Evolutionary conservation across 2,888 invertebrate species (phyloP).

Genomic region (Allophyes oxyacanthae): DNA sequence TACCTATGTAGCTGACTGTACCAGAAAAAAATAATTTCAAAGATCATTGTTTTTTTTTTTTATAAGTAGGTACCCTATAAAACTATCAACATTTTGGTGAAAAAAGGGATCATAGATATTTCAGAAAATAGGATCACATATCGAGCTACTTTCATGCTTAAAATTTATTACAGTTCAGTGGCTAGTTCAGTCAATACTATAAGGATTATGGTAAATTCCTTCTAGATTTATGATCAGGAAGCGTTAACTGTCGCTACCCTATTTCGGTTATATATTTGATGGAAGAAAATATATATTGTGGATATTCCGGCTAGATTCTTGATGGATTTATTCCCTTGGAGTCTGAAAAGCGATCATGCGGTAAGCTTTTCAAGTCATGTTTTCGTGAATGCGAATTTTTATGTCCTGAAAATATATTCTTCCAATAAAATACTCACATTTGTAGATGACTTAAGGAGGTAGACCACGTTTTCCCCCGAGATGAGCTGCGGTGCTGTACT

Average conservation of each 20-base stretch:
- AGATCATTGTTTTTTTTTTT: too few relatives aligned
- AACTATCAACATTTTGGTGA: background rate
- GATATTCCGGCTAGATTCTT: background rate
- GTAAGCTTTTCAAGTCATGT: too few relatives aligned
- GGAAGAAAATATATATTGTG: background rate
- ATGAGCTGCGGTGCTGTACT: too few relatives aligned
- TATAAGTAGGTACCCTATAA: too few relatives aligned
- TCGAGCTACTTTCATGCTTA: slow-evolving; percentile 8
- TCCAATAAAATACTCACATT: too few relatives aligned
- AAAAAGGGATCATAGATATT: slow-evolving; percentile 15
- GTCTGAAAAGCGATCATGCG: background rate
- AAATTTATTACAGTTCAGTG: slow-evolving; percentile 23
- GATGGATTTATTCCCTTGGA: background rate
- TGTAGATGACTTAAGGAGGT: too few relatives aligned
- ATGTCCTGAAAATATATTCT: too few relatives aligned
- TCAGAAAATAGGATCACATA: slow-evolving; percentile 11
- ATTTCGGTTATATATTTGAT: slow-evolving; percentile 20
- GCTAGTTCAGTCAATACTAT: slow-evolving; percentile 22
- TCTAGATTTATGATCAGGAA: slow-evolving; percentile 23
- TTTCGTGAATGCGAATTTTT: too few relatives aligned
- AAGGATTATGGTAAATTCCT: slow-evolving; percentile 20
- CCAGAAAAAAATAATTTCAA: too few relatives aligned
- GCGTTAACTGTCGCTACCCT: slow-evolving; percentile 16
- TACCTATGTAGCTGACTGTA: too few relatives aligned
- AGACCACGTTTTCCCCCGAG: too few relatives aligned